These are phyloP conservation scores for Penaeus vannamei DNA, from an alignment of 1,140 invertebrate species.

Conservation along the genomic window DNA sequence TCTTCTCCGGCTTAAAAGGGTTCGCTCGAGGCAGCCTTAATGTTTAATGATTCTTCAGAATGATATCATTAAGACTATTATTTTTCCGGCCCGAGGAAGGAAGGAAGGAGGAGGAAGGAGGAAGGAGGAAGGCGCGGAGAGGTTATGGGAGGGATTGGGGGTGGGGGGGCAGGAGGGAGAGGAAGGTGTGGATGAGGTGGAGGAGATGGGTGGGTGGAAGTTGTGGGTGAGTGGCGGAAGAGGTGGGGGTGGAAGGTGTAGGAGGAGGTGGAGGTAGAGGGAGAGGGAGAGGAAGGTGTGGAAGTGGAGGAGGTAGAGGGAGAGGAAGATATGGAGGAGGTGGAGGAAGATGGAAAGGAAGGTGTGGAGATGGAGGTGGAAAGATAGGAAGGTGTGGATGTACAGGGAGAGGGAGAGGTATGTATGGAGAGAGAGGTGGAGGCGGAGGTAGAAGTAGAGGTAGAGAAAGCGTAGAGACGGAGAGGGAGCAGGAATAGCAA, in stretches of 20 bases:
- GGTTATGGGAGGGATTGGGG: background rate
- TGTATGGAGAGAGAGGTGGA: background rate
- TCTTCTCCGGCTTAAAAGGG: constrained; percentile 38
- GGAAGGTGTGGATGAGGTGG: background rate
- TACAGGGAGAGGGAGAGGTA: background rate
- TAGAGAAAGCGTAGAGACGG: background rate
- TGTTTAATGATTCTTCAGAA: constrained; percentile 52
- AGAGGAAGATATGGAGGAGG: background rate
- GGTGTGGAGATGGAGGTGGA: too few species aligned
- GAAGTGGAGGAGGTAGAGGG: background rate
- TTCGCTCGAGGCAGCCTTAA: constrained; percentile 40
- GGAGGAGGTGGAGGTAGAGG: too few species aligned
- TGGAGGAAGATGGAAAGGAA: background rate
- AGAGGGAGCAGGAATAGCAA: background rate
- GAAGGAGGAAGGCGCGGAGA: background rate
- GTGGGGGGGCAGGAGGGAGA: background rate
- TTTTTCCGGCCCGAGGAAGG: constrained; percentile 19
- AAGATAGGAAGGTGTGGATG: too few species aligned
- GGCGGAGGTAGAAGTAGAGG: too few species aligned
- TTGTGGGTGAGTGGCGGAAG: too few species aligned
- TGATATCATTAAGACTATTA: constrained; percentile 57
- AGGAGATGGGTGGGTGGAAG: background rate
- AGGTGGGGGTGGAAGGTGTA: too few species aligned
- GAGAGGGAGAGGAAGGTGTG: too few species aligned
- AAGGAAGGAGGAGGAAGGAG: constrained; percentile 21